Evolutionary conservation across 1,140 invertebrate genomes (phyloP).

Genomic region (Calosoma granatense): DNA sequence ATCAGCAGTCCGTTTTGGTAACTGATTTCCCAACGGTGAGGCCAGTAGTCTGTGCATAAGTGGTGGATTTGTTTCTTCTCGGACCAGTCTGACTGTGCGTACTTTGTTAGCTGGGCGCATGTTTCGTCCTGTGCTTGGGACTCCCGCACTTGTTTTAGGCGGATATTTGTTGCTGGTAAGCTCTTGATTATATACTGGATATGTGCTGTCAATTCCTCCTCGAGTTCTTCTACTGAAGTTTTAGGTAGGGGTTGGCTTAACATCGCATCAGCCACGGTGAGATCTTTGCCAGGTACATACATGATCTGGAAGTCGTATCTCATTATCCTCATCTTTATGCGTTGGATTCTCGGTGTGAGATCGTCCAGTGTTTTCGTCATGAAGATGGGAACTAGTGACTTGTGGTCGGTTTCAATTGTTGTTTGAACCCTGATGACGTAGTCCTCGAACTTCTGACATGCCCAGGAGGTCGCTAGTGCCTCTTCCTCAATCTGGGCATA

Average conservation of each 20-base stretch:
- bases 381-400: conserved; percentile 38
- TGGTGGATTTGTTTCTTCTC: neutral
- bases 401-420: conserved; percentile 38
- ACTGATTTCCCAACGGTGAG: neutral
- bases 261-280: neutral
- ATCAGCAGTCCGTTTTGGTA: neutral
- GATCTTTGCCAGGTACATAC: neutral
- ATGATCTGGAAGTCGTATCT: neutral
- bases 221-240: neutral
- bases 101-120: neutral
- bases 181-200: neutral
- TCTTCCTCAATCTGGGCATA: conserved; percentile 39
- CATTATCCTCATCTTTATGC: neutral
- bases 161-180: neutral
- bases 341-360: neutral
- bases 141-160: neutral
- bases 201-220: neutral
- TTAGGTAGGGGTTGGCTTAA: neutral
- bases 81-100: neutral
- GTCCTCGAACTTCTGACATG: conserved; percentile 39
- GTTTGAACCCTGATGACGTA: conserved; percentile 41
- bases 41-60: neutral
- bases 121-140: neutral
- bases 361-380: conserved; percentile 21
- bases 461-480: conserved; percentile 34